Base-by-base conservation (phyloP, 2,113 vertebrate species). In the Capreolus pygargus region DNA sequence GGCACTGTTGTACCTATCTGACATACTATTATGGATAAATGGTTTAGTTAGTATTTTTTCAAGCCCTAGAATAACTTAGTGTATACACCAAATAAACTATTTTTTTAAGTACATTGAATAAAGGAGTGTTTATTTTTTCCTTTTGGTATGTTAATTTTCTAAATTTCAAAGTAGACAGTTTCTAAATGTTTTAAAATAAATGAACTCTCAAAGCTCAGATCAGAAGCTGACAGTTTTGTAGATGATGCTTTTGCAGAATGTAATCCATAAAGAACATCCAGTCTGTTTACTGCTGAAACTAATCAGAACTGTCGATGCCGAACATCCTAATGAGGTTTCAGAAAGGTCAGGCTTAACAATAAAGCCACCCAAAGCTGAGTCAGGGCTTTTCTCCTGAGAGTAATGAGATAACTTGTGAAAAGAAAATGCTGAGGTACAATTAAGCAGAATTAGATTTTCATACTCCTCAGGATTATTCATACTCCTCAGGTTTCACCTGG, bases 381-480 rank as follows among this genome's bases (percentile, higher is more conserved):
- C 97, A 97, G 90, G 96, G 92, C 61, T 78, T 14, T 55, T 82
- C 43, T 97, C 91, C 83, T 93, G 25, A 97, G 89, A 5, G 86
- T 89, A 86, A 54, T 86, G n/a, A 7, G 36, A 43, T 30, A 91
- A 25, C 91, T 58, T 58, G 36, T 64, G 55, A 57, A 45, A 60
- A 45, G 50, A 83, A 90, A 82, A 30, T 55, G 21, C 30, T 50
- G 47, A 97, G 50, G 7, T 74, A 25, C 85, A 64, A 85, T 87
- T 95, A 47, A 92, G 92, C 57, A 58, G 89, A 92, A 88, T 96
- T 96, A 76, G 39, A 74, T 89, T 95, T 95, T 94, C 45, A 89
- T 81, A 36, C 12, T 43, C 55, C 50, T 39, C 27, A 67, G 67
- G 15, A 76, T 93, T 91, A 81, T 93, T 94, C 58, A 79, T 57